Evolutionary conservation across 2,113 vertebrate species (phyloP).

Genomic region (Morone chrysops): DNA sequence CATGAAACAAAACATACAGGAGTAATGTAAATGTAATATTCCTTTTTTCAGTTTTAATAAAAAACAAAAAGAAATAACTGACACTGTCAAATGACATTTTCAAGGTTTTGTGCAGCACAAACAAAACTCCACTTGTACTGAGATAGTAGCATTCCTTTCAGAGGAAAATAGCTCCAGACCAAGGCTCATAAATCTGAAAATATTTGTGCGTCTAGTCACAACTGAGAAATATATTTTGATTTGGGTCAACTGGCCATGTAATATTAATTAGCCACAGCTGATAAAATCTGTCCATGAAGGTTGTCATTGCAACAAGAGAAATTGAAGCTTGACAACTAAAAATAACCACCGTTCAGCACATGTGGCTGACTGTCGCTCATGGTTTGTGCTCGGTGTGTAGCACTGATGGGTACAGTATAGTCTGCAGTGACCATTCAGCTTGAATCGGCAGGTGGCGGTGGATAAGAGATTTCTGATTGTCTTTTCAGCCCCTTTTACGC

Average conservation of each 20-base stretch:
- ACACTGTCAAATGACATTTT: not conserved
- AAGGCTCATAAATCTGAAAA: not conserved
- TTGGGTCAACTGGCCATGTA: not conserved
- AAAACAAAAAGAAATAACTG: no score
- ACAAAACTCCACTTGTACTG: not conserved
- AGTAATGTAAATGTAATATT: no score
- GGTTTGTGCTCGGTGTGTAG: not conserved
- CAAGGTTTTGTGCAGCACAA: not conserved
- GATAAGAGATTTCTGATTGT: not conserved
- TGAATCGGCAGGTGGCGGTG: not conserved
- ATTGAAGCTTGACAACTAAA: constrained; percentile 10
- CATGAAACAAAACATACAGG: no score
- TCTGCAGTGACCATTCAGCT: not conserved
- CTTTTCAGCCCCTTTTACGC: not conserved
- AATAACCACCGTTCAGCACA: not conserved
- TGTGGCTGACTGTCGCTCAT: not conserved
- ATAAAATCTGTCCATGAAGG: not conserved
- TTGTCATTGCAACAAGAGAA: constrained; percentile 3
- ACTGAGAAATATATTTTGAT: no score
- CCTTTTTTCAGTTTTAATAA: no score
- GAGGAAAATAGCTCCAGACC: not conserved
- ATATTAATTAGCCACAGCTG: not conserved
- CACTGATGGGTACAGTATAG: not conserved
- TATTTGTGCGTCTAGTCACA: not conserved
- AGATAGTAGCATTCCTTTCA: not conserved